Evolutionary conservation across 2,888 invertebrate species (phyloP), one percentile per base, ranked within the genome.

Genomic region (Teleogryllus oceanicus): DNA sequence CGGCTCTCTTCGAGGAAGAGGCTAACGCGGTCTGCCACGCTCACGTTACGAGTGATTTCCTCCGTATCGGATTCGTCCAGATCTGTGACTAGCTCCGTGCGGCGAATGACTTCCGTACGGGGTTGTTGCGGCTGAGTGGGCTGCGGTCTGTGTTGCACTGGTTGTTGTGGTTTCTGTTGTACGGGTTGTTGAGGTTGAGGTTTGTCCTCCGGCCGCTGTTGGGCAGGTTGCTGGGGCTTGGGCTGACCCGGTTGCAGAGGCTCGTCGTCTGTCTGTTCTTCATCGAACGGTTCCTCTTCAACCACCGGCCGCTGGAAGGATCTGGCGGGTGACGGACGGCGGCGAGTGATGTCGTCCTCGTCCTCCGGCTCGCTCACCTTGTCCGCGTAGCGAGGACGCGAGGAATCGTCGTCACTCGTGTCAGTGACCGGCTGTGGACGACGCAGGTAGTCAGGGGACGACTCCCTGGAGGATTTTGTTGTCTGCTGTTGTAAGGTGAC

Each of bases 281-380:
- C 82, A 79, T 81, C 81, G 11, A 82, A 50, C 21, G 81, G 80
- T n/a, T 81, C 79, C 18, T 80, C 76, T n/a, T 80, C 78, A 5
- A 81, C 21, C 2, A 82, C 78, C 49, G 83, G 83, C 21, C 80
- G 78, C 77, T 80, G 80, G 79, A 83, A 81, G 49, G 62, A 49
- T 3, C 62, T 13, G n/a, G 80, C 75, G 50, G 81, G 76, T 5
- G 77, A 79, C 20, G 74, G 75, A 50, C 75, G 81, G 0, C 50
- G n/a, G 2, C 75, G 21, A 11, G 18, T 24, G 50, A 78, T 20
- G 16, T 81, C 77, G 10, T 83, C 83, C 62, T 90, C 90, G 84
- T 94, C 94, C 83, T 94, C 94, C 0, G 94, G 94, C 85, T 94
- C 94, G 84, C 89, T 91, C 0, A 94, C 91, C 84, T 91, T 90